Evolutionary conservation across 1,140 invertebrate genomes (phyloP), one percentile per base, ranked within the genome.

Genomic region (Melanaphis sacchari): DNA sequence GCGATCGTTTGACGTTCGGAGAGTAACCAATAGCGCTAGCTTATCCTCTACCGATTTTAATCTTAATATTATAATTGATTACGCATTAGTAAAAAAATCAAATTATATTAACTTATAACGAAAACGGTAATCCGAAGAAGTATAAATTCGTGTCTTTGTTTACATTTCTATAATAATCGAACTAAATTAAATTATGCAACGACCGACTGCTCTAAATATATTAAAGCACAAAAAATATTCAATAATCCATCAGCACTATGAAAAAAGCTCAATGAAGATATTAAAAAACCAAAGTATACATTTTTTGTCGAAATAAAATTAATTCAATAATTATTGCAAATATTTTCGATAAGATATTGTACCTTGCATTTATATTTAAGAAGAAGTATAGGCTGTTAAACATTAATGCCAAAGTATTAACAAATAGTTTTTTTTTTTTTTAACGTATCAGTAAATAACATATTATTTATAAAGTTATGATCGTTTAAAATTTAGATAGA

Each of bases 341-440:
- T n/a, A 66, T 66, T 66, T 0, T n/a, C 4, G 4, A n/a, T n/a
- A 4, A n/a, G 0, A n/a, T 0, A 0, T n/a, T 31, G n/a, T 66
- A n/a, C 11, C 59, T 66, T 66, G 3, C 15, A 31, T 66, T 66
- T 66, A n/a, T n/a, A 66, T n/a, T 66, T 15, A 66, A 66, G 1
- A 66, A 66, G 2, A 66, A 3, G 9, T 66, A n/a, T n/a, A n/a
- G 31, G 11, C 31, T 15, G 15, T n/a, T 59, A 66, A 31, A 0
- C 11, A 66, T 66, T n/a, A 0, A 66, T 18, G 31, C 31, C n/a
- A 4, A 66, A 66, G 0, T n/a, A 8, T 3, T 66, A 26, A 59
- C 8, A 9, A 59, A 59, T 11, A n/a, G n/a, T n/a, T n/a, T 4
- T n/a, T n/a, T n/a, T n/a, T n/a, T n/a, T n/a, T n/a, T n/a, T n/a